phyloP scores from a whole-genome alignment of 2,797 vertebrate species.

The Megaceryle alcyon region DNA sequence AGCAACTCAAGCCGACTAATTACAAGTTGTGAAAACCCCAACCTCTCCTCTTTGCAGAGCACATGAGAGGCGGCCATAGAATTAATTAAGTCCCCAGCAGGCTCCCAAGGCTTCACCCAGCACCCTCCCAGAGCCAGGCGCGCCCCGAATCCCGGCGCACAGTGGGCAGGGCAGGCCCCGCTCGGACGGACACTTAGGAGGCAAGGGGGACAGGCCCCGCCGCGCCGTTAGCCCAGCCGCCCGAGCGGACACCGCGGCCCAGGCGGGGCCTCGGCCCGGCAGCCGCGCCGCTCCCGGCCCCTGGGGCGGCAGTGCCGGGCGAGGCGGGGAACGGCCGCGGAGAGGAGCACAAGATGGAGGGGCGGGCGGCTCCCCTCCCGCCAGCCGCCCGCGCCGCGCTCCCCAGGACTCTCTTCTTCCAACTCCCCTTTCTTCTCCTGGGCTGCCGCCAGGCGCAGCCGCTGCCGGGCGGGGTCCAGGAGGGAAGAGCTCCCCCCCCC shows the following conservation, averaged over 20 bases:
- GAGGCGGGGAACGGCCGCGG: neutral
- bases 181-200: too few relatives aligned
- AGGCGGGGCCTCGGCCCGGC: neutral
- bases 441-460: too few relatives aligned
- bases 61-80: neutral
- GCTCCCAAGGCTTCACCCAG: neutral
- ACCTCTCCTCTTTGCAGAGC: neutral
- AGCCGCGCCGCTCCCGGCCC: neutral
- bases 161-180: neutral
- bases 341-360: neutral
- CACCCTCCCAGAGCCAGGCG: neutral
- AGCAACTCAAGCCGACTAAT: conserved; percentile 18
- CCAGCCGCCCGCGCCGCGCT: neutral
- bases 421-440: too few relatives aligned
- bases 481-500: neutral
- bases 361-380: neutral
- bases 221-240: neutral
- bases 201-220: too few relatives aligned
- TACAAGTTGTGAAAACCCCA: neutral
- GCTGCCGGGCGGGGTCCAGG: neutral
- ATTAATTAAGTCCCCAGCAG: rapidly evolving
- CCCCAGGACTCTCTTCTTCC: neutral
- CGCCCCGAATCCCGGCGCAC: neutral
- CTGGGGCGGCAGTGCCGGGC: neutral
- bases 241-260: neutral